Percentiles rank a stretch among this genome's conserved stretches.
These are phyloP conservation scores for Oxyruncus cristatus DNA, from an alignment of 2,113 vertebrate genomes.

Conservation along the genomic window DNA sequence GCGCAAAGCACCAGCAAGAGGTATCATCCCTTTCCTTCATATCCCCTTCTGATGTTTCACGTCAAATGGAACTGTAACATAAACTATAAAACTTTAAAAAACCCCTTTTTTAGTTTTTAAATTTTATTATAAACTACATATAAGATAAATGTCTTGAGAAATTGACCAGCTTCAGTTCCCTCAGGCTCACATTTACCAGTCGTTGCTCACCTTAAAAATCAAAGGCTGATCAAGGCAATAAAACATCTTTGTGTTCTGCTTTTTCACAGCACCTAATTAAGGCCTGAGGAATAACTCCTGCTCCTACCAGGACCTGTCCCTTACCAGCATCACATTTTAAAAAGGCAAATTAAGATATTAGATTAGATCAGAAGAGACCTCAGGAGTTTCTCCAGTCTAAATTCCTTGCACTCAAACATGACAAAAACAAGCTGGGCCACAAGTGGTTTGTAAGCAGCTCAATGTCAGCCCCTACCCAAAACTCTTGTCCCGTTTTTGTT, in stretches of 20 bases:
- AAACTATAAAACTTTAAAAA: background rate
- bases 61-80: background rate
- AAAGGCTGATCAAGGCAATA: background rate
- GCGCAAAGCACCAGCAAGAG: background rate
- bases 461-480: background rate
- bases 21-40: background rate
- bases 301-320: background rate
- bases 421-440: rapidly evolving
- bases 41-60: background rate
- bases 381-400: background rate
- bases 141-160: background rate
- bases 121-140: background rate
- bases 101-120: background rate
- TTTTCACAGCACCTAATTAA: background rate
- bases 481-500: background rate
- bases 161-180: background rate
- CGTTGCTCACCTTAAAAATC: background rate
- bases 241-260: background rate
- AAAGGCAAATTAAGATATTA: background rate
- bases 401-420: background rate
- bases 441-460: background rate
- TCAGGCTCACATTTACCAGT: background rate
- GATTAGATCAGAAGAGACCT: background rate
- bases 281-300: rapidly evolving
- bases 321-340: background rate